A percentile compares a stretch with the other conserved stretches of the same genome.
These are phyloP conservation scores for Chaunax sp. DNA, from an alignment of 2,797 vertebrate species.

Conservation along the genomic window DNA sequence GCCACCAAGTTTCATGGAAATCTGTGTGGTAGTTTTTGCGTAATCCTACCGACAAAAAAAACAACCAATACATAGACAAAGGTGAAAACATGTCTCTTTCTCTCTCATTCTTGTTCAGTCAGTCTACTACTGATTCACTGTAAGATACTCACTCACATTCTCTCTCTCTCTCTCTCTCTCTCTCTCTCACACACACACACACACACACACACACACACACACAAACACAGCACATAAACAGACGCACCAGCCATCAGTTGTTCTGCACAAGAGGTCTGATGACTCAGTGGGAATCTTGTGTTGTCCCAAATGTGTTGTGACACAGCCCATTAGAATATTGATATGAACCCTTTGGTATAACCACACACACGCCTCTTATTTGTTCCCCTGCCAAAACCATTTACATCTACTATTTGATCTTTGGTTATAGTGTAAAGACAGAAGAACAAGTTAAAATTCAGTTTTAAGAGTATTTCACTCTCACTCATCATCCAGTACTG, in stretches of 20 bases:
- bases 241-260: conserved; percentile 31
- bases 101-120: too few relatives aligned
- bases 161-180: too few relatives aligned
- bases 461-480: conserved; percentile 29
- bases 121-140: too few relatives aligned
- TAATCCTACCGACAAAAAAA: too few relatives aligned
- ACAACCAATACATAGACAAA: too few relatives aligned
- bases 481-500: conserved; percentile 29
- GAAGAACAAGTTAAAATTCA: conserved; percentile 2
- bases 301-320: conserved; percentile 49
- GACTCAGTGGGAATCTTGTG: conserved; percentile 52
- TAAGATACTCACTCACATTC: too few relatives aligned
- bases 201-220: conserved; percentile 11
- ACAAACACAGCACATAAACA: neutral
- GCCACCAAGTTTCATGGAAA: too few relatives aligned
- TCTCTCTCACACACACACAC: conserved; percentile 4
- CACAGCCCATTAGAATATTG: conserved; percentile 44
- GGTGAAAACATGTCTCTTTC: too few relatives aligned
- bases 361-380: conserved; percentile 14
- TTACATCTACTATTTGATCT: conserved; percentile 23
- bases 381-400: conserved; percentile 19
- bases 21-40: too few relatives aligned
- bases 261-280: conserved; percentile 41
- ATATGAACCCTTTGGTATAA: conserved; percentile 6
- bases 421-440: conserved; percentile 12